Evolutionary conservation across 1,140 invertebrate genomes (phyloP).

Genomic region (Octopus sinensis): DNA sequence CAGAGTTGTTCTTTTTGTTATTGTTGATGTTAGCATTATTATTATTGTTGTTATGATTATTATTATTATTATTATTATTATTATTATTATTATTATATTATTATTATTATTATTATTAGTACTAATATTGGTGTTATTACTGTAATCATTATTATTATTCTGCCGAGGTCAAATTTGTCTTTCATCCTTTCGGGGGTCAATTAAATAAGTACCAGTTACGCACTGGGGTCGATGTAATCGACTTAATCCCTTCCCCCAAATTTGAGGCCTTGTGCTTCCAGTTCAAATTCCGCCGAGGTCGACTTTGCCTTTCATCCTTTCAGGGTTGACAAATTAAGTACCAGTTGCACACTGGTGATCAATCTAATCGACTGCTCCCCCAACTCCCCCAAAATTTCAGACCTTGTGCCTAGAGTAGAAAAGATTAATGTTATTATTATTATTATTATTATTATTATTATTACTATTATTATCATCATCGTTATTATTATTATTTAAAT

Average conservation of each 20-base stretch:
- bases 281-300: no score
- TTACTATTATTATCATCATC: neutral
- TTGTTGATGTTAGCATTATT: neutral
- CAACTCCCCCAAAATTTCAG: no score
- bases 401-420: neutral
- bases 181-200: no score
- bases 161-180: neutral
- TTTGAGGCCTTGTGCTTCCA: no score
- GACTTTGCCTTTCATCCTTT: no score
- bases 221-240: no score
- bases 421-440: neutral
- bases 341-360: no score
- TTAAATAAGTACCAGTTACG: no score
- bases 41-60: neutral
- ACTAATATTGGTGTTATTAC: neutral
- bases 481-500: neutral
- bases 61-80: neutral
- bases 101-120: neutral
- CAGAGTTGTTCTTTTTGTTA: neutral
- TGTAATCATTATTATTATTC: neutral
- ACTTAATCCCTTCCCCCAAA: no score
- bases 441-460: neutral
- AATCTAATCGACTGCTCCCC: no score
- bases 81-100: slow-evolving; percentile 2
- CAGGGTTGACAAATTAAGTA: no score